A percentile compares a stretch with the other conserved stretches of the same genome.
phyloP scores from a whole-genome alignment of 2,113 vertebrate species.

The human region GRCh38 chr12:103808501-103809000 shows the following conservation, averaged over 20 bases:
- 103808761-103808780: not conserved
- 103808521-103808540: rapidly evolving
- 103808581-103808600: conserved; percentile 7
- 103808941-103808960: not conserved
- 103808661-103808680: not conserved
- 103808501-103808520: not conserved
- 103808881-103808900: not conserved
- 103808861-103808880: not conserved
- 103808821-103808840: not conserved
- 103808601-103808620: not conserved
- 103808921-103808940: not conserved
- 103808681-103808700: not conserved
- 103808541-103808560: not conserved
- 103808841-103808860: not conserved
- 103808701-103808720: not conserved
- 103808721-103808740: not conserved
- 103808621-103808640: conserved; percentile 13
- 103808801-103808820: rapidly evolving
- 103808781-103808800: not conserved
- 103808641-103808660: not conserved
- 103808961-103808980: not conserved
- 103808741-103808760: rapidly evolving
- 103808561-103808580: conserved; percentile 9
- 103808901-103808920: rapidly evolving
- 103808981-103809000: not conserved